Evolutionary conservation across 2,888 invertebrate species (phyloP), one percentile per base, ranked within the genome.

Genomic region (Aethes cnicana): DNA sequence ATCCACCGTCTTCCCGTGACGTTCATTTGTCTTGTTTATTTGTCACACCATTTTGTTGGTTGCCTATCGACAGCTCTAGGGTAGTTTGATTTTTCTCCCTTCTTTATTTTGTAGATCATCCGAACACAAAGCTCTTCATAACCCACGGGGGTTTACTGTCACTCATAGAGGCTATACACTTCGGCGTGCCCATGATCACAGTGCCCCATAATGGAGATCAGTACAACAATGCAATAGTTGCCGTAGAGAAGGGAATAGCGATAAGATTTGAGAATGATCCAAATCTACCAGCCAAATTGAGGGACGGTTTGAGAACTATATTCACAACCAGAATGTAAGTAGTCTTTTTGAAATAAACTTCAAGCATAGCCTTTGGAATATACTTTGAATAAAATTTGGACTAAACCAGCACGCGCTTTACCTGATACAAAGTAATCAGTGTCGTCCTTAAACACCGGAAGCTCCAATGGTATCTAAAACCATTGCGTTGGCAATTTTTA

Each of bases 131-230:
- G 21, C 20, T 59, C n/a, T 59, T 59, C 17, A 49, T 59, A 36
- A 55, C 54, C 7, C 59, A 59, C 32, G 59, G 55, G 4, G 59
- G 59, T 11, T 39, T 57, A 9, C 49, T 59, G 4, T 57, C 57
- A 7, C 47, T 47, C 5, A 59, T 52, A 7, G 59, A 59, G 35
- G 47, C 59, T 3, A 48, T 56, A 32, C 59, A 57, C 37, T 59
- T 54, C 9, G 57, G 55, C 8, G 57, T 59, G 2, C 59, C 59
- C n/a, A 47, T 52, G 26, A 48, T 59, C n/a, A 21, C 39, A 1
- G 42, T 59, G 14, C 59, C 59, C 6, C 41, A 54, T 16, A 30
- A 30, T 25, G 59, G 54, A 5, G 59, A 59, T 14, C 59, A 59
- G 35, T 50, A 36, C 12, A 46, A 12, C 18, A 59, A 59, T n/a